Conservation (phyloP, 2,888 invertebrate species). For the Tanypteryx hageni region DNA sequence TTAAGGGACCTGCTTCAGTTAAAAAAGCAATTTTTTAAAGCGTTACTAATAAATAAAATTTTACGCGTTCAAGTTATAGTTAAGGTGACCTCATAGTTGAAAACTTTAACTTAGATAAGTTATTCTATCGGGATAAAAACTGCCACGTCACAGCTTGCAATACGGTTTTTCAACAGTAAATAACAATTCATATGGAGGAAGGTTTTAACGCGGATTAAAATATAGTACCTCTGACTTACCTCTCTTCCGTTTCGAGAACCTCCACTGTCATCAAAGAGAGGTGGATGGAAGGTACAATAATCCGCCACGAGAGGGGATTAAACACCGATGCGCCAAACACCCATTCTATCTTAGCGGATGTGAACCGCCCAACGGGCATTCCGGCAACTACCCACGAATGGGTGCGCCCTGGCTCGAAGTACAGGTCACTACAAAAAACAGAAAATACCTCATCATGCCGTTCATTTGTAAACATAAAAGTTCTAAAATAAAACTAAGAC, state of each 20-base stretch:
- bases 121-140: too few species aligned
- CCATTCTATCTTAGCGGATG: conserved; percentile 86
- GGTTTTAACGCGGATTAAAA: too few species aligned
- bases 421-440: conserved; percentile 72
- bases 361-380: conserved; percentile 81
- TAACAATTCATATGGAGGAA: too few species aligned
- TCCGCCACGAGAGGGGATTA: conserved; percentile 90
- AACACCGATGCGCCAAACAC: conserved; percentile 86
- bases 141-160: too few species aligned
- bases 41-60: too few species aligned
- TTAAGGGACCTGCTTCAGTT: too few species aligned
- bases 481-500: too few species aligned
- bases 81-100: too few species aligned
- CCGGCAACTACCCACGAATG: conserved; percentile 84
- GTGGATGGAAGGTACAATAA: conserved; percentile 85
- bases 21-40: too few species aligned
- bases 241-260: conserved; percentile 83
- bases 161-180: too few species aligned
- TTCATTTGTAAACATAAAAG: not conserved
- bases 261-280: conserved; percentile 84
- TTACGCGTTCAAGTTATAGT: too few species aligned
- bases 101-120: too few species aligned
- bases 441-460: not conserved
- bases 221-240: conserved; percentile 75
- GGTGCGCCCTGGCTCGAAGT: conserved; percentile 85